These are phyloP conservation scores for Parambassis ranga DNA, from an alignment of 2,797 vertebrate genomes.

Conservation along the genomic window DNA sequence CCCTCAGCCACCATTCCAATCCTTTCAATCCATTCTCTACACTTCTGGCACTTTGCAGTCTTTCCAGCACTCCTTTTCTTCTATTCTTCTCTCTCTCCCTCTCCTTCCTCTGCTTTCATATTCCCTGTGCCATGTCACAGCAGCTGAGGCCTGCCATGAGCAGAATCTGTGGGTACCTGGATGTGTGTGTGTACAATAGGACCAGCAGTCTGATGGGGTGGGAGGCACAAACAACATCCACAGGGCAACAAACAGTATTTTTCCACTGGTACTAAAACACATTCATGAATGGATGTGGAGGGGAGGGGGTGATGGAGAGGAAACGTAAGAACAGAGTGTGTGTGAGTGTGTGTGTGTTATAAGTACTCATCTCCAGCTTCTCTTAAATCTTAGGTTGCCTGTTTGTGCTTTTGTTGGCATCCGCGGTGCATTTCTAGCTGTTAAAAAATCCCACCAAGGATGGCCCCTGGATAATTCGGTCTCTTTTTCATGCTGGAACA, in stretches of 20 bases:
- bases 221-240: slow-evolving; percentile 53
- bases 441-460: slow-evolving; percentile 22
- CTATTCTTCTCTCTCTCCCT: slow-evolving; percentile 19
- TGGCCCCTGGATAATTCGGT: slow-evolving; percentile 22
- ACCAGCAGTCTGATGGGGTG: slow-evolving; percentile 38
- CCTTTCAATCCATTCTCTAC: slow-evolving; percentile 22
- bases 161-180: slow-evolving; percentile 24
- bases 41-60: slow-evolving; percentile 45
- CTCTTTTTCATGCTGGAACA: slow-evolving; percentile 8
- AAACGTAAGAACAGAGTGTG: background rate
- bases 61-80: slow-evolving; percentile 29
- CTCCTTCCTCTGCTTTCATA: slow-evolving; percentile 36
- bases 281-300: slow-evolving; percentile 3
- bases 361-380: slow-evolving; percentile 34
- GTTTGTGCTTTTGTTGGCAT: slow-evolving; percentile 10
- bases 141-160: slow-evolving; percentile 45
- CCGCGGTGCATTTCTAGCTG: slow-evolving; percentile 11
- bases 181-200: slow-evolving; percentile 23
- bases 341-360: slow-evolving; percentile 5
- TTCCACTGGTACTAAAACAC: slow-evolving; percentile 40
- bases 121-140: slow-evolving; percentile 50
- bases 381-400: slow-evolving; percentile 22
- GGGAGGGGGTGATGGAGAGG: background rate
- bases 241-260: slow-evolving; percentile 52
- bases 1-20: slow-evolving; percentile 20